These are phyloP conservation scores for Trichechus manatus DNA, from an alignment of 2,113 vertebrate species.

Conservation along the genomic window DNA sequence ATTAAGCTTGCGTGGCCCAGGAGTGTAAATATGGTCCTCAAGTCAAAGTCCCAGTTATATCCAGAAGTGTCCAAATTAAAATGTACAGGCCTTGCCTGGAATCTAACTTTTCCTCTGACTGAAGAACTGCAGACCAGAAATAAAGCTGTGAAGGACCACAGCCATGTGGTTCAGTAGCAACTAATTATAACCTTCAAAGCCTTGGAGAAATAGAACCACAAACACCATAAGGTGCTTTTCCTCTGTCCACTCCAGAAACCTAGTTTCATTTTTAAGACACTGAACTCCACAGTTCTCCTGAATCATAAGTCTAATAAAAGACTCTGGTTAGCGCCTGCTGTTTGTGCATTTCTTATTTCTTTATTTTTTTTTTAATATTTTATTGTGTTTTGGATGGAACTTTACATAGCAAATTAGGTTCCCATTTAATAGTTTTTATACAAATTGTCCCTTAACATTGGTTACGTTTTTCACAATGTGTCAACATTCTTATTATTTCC, in stretches of 20 bases:
- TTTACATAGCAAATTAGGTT: too few species aligned
- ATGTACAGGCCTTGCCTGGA: constrained; percentile 46
- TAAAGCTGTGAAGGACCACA: constrained; percentile 70
- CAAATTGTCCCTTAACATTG: too few species aligned
- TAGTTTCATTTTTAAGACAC: constrained; percentile 73
- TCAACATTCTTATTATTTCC: too few species aligned
- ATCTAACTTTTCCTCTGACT: constrained; percentile 55
- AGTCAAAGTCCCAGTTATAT: constrained; percentile 40
- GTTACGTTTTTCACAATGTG: too few species aligned
- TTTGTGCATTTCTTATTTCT: constrained; percentile 20
- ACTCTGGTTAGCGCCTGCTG: constrained; percentile 15
- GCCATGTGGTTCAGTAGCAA: constrained; percentile 70
- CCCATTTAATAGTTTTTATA: too few species aligned
- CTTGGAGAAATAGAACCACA: constrained; percentile 83
- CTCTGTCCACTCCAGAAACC: constrained; percentile 77
- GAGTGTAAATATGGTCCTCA: constrained; percentile 30
- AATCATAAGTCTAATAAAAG: constrained; percentile 52
- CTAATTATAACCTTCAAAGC: constrained; percentile 83
- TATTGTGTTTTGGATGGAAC: too few species aligned
- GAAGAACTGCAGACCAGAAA: constrained; percentile 77
- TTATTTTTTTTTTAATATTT: too few species aligned
- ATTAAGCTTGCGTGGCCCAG: neutral
- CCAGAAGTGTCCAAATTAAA: constrained; percentile 38
- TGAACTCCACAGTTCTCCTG: constrained; percentile 53
- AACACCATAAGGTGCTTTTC: constrained; percentile 71